phyloP scores from a whole-genome alignment of 2,797 vertebrate genomes.

The Calcarius lapponicus region DNA sequence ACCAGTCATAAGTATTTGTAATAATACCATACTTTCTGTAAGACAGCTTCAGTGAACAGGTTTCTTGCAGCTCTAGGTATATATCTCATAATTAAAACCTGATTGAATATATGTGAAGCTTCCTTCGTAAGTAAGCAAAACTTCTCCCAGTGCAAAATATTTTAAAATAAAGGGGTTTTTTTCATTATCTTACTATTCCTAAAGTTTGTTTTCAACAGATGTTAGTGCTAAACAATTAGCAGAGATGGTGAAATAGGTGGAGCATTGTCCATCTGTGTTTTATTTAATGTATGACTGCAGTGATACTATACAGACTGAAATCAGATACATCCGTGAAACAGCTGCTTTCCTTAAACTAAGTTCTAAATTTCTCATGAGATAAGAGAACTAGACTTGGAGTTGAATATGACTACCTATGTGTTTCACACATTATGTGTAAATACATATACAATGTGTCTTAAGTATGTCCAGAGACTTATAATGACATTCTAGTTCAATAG shows the following conservation, averaged over 20 bases:
- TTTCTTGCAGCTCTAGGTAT: background rate
- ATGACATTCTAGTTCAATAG: background rate
- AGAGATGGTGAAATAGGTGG: conserved; percentile 62
- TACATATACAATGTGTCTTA: background rate
- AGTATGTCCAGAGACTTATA: background rate
- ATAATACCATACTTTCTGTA: background rate
- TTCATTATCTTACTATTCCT: background rate
- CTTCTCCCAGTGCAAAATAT: background rate
- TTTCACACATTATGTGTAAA: background rate
- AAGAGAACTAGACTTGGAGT: conserved; percentile 3
- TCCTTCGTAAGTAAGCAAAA: background rate
- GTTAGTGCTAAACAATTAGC: conserved; percentile 60
- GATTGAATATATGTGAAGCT: background rate
- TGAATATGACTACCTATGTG: background rate
- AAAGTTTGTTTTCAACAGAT: conserved; percentile 53
- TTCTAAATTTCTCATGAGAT: conserved; percentile 58
- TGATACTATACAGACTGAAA: conserved; percentile 70
- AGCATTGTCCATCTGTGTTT: conserved; percentile 62
- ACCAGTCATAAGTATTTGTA: background rate
- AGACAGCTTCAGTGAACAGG: background rate
- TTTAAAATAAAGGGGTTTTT: background rate
- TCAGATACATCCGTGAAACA: conserved; percentile 55
- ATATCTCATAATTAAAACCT: background rate
- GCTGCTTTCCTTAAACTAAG: conserved; percentile 50
- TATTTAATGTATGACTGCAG: conserved; percentile 56